phyloP scores from a whole-genome alignment of 1,140 invertebrate species.

The Phocides pigmalion region DNA sequence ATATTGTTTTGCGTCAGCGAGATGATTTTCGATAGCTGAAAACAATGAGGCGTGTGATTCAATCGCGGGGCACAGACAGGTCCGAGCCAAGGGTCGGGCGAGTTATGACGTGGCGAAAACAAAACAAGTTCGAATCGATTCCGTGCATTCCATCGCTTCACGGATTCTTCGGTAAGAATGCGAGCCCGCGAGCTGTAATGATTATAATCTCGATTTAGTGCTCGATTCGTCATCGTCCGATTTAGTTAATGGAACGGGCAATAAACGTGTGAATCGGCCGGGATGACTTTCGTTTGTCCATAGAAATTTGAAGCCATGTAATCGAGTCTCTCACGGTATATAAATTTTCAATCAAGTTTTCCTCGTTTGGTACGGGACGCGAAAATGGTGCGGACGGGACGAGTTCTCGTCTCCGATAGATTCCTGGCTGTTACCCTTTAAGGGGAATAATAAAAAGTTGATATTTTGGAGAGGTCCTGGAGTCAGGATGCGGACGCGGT shows the following conservation, averaged over 20 bases:
- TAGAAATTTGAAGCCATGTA: conserved; percentile 13
- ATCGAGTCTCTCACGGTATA: conserved; percentile 21
- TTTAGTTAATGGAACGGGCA: conserved; percentile 78
- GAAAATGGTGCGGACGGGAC: conserved; percentile 5
- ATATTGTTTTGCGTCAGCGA: conserved; percentile 14
- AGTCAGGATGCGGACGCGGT: conserved; percentile 63
- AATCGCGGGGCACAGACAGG: conserved; percentile 29
- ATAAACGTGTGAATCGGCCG: conserved; percentile 70
- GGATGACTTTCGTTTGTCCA: conserved; percentile 47
- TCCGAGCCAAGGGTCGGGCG: conserved; percentile 46
- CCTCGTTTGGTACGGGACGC: conserved; percentile 1
- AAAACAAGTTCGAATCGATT: conserved; percentile 78
- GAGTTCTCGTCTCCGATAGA: conserved; percentile 17
- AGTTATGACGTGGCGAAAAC: conserved; percentile 81
- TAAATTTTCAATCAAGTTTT: conserved; percentile 20
- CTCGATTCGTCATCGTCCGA: conserved; percentile 79
- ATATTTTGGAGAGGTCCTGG: conserved; percentile 73
- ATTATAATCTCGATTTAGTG: conserved; percentile 79
- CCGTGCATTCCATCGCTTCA: conserved; percentile 76
- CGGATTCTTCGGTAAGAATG: conserved; percentile 73
- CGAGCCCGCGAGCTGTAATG: conserved; percentile 67
- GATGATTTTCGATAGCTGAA: conserved; percentile 24
- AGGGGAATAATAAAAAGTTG: conserved; percentile 65
- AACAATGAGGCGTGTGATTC: conserved; percentile 37
- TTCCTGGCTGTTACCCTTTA: conserved; percentile 45